These are phyloP conservation scores for Drosophila mimetica DNA, from an alignment of 2,888 invertebrate species.

Conservation along the genomic window DNA sequence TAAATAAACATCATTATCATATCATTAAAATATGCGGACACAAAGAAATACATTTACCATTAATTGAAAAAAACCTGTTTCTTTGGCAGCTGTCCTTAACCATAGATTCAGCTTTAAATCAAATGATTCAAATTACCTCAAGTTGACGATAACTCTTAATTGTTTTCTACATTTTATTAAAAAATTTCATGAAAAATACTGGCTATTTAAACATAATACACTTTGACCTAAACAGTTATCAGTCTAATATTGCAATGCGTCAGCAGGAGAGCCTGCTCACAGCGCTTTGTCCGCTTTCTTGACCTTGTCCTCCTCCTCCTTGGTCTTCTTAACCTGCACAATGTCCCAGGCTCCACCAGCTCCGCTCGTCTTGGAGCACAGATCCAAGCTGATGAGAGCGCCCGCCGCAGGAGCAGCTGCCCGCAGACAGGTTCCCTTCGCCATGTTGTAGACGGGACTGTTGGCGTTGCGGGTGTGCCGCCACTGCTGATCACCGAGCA, in stretches of 20 bases:
- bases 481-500: slow-evolving; percentile 97
- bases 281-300: slow-evolving; percentile 46
- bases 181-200: slow-evolving; percentile 62
- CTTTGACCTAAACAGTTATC: slow-evolving; percentile 47
- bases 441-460: slow-evolving; percentile 93
- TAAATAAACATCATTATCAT: too few species aligned
- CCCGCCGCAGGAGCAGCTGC: slow-evolving; percentile 85
- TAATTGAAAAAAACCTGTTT: too few species aligned
- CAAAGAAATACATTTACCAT: too few species aligned
- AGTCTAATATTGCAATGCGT: slow-evolving; percentile 57
- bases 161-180: slow-evolving; percentile 17
- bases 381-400: slow-evolving; percentile 86
- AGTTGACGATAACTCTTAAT: neutral
- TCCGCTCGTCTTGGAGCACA: slow-evolving; percentile 86
- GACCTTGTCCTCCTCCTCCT: slow-evolving; percentile 17
- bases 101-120: too few species aligned
- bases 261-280: slow-evolving; percentile 29
- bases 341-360: slow-evolving; percentile 79
- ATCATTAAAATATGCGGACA: too few species aligned
- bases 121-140: neutral
- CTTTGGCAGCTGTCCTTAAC: too few species aligned
- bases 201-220: slow-evolving; percentile 60
- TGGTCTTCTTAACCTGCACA: slow-evolving; percentile 37
- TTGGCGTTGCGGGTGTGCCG: slow-evolving; percentile 89
- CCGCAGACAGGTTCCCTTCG: slow-evolving; percentile 93